Evolutionary conservation across 2,113 vertebrate species (phyloP), one percentile per base, ranked within the genome.

Genomic region (Erpornis zantholeuca): DNA sequence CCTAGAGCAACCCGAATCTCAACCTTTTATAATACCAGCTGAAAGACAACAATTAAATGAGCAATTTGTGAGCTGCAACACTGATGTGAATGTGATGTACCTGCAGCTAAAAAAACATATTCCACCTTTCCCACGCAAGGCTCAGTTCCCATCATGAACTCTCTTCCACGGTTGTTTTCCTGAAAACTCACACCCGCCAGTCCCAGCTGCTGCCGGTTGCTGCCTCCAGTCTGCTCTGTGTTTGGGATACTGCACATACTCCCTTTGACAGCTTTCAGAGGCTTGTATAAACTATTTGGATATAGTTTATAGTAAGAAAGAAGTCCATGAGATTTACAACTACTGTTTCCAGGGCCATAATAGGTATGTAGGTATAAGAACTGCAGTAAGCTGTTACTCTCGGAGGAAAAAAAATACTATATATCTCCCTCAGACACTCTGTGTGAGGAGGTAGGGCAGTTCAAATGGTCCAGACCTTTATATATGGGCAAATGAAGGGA

Each of bases 301-400:
- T 92, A 65, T 11, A n/a, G 93, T 91, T 96, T 92, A 94, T 19
- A 77, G 59, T 40, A 73, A 63, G 54, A 94, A 92, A 97, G 69
- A 76, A 90, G 59, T 54, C 70, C 35, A 12, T 23, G 66, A 94
- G 87, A 96, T 94, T 96, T 96, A 96, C 89, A 69, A 94, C 95
- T 96, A 95, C 95, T 96, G 94, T 90, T 97, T 94, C 45, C 66
- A 96, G 84, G 42, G 81, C 93, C 84, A 94, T 96, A 97, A 96
- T 92, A 96, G 95, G 93, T 92, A 95, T 92, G 75, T 80, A 96
- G 93, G 80, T 95, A 29, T 87, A 94, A 90, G 54, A 38, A 88
- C 70, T 80, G 25, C 29, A 33, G 78, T 45, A 82, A 92, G 45
- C 28, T 76, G 40, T 44, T 91, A 69, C 33, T 91, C 87, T 87